Evolutionary conservation across 2,113 vertebrate species (phyloP).

Genomic region (Vidua chalybeata): DNA sequence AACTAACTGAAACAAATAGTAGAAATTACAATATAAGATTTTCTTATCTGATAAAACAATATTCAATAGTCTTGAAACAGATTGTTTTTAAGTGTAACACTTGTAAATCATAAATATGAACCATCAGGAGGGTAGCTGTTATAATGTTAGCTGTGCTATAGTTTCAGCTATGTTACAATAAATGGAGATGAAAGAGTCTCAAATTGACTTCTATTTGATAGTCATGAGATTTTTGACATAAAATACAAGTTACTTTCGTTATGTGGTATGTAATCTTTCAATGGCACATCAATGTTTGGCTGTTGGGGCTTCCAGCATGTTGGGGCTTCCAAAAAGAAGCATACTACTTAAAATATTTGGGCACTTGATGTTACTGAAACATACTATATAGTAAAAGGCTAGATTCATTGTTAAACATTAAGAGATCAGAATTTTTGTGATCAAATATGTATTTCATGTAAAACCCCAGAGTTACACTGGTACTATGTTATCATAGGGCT

Average conservation of each 20-base stretch:
- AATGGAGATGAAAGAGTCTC: neutral
- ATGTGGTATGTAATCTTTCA: neutral
- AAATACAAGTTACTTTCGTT: neutral
- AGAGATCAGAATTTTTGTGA: neutral
- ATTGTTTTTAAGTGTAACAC: neutral
- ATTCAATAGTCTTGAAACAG: neutral
- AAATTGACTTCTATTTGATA: neutral
- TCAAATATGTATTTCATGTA: neutral
- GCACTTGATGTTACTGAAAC: neutral
- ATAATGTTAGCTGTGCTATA: neutral
- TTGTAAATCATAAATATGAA: neutral
- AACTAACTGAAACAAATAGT: neutral
- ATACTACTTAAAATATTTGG: neutral
- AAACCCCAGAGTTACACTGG: neutral
- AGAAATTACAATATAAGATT: neutral
- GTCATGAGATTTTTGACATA: neutral
- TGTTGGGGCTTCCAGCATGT: neutral
- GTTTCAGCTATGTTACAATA: neutral
- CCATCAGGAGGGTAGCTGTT: neutral
- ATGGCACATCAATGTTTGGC: neutral
- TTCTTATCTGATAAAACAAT: neutral
- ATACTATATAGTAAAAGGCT: neutral
- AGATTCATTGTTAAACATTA: neutral
- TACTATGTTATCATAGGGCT: neutral
- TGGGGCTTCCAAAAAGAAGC: neutral